Evolutionary conservation across 2,888 invertebrate genomes (phyloP), one percentile per base, ranked within the genome.

Genomic region (Entomobrya multifasciata): DNA sequence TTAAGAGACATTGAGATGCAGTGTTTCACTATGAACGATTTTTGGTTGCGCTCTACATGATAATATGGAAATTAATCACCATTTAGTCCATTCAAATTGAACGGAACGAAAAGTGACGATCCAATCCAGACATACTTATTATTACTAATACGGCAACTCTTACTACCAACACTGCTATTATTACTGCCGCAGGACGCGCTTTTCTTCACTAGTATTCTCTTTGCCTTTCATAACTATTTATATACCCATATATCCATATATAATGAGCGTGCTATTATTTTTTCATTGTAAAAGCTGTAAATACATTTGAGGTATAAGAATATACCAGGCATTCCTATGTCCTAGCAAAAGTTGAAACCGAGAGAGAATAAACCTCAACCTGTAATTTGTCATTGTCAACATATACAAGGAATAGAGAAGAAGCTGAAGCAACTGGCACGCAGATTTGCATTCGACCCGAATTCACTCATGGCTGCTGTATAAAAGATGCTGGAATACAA

Each of bases 291-390:
- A 57, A 76, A 76, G 76, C 76, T 62, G 78, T 62, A 79, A 62
- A 79, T 79, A 47, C 78, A 62, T 79, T 79, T 65, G 47, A 79
- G 62, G 62, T 78, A 78, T 65, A 79, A 79, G 62, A 79, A 79
- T 62, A 79, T 62, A 15, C n/a, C n/a, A n/a, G 30, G 27, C 47
- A 82, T 70, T 82, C 57, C 70, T 57, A 57, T 8, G 30, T 57
- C 72, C 41, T 30, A 65, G 52, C n/a, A 57, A 22, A 44, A 44
- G 17, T 67, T 60, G 81, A 60, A 72, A 67, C 77, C 47, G 86
- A 80, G n/a, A 57, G 76, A 55, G 86, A 85, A 86, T 80, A 87
- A 87, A 83, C 87, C 87, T 83, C 87, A 87, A 77, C 82, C 87
- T 83, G 77, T 87, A 77, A 83, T 52, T 87, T 83, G 79, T n/a